phyloP scores from a whole-genome alignment of 2,113 vertebrate genomes.

The Brachyhypopomus occidentalis region DNA sequence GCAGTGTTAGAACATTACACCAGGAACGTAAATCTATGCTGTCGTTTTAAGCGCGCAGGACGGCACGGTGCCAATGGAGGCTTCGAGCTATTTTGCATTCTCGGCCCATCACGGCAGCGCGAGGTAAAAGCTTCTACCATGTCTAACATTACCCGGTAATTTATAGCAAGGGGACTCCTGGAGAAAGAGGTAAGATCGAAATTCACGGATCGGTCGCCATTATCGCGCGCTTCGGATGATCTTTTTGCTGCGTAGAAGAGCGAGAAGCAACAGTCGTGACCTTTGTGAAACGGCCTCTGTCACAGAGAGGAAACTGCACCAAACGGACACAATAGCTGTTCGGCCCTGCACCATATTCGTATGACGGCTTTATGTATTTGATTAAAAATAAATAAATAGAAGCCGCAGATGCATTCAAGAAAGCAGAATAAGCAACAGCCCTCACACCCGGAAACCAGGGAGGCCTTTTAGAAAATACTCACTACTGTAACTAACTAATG shows the following conservation, averaged over 20 bases:
- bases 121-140: slow-evolving; percentile 19
- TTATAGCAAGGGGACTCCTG: slow-evolving; percentile 32
- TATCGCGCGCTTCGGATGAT: slow-evolving; percentile 10
- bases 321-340: background rate
- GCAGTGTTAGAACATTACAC: background rate
- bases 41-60: background rate
- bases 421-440: background rate
- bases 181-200: slow-evolving; percentile 10
- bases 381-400: background rate
- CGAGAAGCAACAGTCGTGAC: slow-evolving; percentile 18
- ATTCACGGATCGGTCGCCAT: slow-evolving; percentile 13
- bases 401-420: slow-evolving; percentile 24
- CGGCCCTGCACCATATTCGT: background rate
- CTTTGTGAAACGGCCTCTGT: slow-evolving; percentile 21
- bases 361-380: background rate
- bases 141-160: slow-evolving; percentile 13
- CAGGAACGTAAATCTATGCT: slow-evolving; percentile 5
- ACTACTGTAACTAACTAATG: background rate
- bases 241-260: slow-evolving; percentile 17
- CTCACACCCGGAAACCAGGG: background rate
- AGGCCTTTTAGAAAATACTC: background rate
- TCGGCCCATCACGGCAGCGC: slow-evolving; percentile 2
- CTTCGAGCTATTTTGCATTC: slow-evolving; percentile 28
- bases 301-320: background rate
- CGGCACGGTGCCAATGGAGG: slow-evolving; percentile 18